Conservation (phyloP, 2,888 invertebrate genomes). For the Gandaritis pyraliata region DNA sequence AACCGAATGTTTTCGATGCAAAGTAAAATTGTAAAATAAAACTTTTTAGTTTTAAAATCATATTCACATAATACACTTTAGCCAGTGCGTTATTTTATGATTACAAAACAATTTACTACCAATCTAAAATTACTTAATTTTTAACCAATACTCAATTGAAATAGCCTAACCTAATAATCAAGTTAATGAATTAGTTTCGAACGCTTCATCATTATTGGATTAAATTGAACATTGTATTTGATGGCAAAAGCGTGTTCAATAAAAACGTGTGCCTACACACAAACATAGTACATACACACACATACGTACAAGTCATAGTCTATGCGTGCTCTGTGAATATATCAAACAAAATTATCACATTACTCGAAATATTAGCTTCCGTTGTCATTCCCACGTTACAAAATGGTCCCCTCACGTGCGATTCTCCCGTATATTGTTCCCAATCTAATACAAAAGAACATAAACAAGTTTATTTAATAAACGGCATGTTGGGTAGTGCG, state of each 20-base stretch:
- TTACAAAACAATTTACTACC: too few species aligned
- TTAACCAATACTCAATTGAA: conserved; percentile 11
- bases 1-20: too few species aligned
- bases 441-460: conserved; percentile 42
- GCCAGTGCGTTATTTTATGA: too few species aligned
- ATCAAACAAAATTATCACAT: conserved; percentile 37
- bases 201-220: neutral
- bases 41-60: too few species aligned
- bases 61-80: too few species aligned
- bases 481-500: conserved; percentile 66
- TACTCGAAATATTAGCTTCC: conserved; percentile 33
- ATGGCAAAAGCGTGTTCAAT: neutral
- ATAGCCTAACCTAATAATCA: neutral
- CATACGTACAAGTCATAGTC: neutral
- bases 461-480: conserved; percentile 65
- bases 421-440: conserved; percentile 32
- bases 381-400: conserved; percentile 37
- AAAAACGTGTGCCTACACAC: conserved; percentile 3
- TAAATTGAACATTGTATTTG: neutral
- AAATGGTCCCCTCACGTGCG: conserved; percentile 40
- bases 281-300: conserved; percentile 4
- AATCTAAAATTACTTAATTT: conserved; percentile 2
- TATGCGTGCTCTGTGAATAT: conserved; percentile 25
- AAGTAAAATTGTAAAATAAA: too few species aligned
- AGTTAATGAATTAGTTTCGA: neutral